Base-by-base conservation (phyloP, 2,888 invertebrate species). In the Celastrina argiolus region DNA sequence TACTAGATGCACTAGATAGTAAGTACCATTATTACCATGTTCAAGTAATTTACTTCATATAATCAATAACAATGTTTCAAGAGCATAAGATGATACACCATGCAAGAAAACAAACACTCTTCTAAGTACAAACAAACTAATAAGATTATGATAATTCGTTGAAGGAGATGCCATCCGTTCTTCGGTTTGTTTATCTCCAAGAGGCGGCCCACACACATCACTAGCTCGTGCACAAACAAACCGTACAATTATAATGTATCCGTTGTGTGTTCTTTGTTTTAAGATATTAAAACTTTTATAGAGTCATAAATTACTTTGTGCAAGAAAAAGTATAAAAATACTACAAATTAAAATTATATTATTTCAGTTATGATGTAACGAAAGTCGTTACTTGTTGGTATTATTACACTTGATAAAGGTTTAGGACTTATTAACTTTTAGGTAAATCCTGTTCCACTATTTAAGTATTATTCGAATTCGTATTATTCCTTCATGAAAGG, bases 81-180 rank as follows among this genome's bases (percentile, higher is more conserved):
- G 51, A 10, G 51, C 22, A 22, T 16, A 69, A 76, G 73, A 70
- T 76, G 73, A 7, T 75, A 75, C 39, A 56, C 56, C 56, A 22
- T 67, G 36, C 36, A 45, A 63, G 63, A 39, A 51, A 51, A 22
- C 51, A 51, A 51, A 51, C 12, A 51, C 51, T 51, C 51, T 51
- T 22, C 22, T 18, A n/a, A n/a, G 45, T 45, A 12, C 51, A 22
- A 51, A 51, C 51, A 51, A 51, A 51, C 51, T 51, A 12, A 51
- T 51, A 26, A 26, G 51, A 51, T 51, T 51, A 51, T 51, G 51
- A 51, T 51, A 45, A 45, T 45, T 45, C 45, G 45, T 45, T 45
- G 45, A 45, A 45, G 22, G 51, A 51, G 51, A 51, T 51, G 51
- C 51, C 22, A 22, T 51, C 6, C 51, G 51, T 51, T 26, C 22